These are phyloP conservation scores for Campylomormyrus tamandua DNA, from an alignment of 2,113 vertebrate species.

Conservation along the genomic window DNA sequence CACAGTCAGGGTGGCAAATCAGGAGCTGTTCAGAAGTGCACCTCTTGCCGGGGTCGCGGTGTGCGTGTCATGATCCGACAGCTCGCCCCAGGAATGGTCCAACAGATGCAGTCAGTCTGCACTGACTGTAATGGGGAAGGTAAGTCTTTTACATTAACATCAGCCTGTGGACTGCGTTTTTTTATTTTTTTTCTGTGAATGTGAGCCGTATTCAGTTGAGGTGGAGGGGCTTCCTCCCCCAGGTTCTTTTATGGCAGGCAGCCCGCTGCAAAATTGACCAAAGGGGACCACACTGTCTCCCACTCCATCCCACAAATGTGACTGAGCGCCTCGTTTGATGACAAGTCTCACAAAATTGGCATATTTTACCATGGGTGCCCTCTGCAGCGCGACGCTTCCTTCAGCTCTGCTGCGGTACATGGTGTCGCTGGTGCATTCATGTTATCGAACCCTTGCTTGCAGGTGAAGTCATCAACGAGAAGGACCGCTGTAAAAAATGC, in stretches of 20 bases:
- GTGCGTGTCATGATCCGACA: slow-evolving; percentile 96
- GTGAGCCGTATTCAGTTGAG: neutral
- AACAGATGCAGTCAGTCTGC: slow-evolving; percentile 98
- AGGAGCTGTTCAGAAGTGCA: slow-evolving; percentile 93
- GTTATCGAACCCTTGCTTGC: neutral
- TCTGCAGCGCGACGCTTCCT: neutral
- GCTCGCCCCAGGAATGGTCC: slow-evolving; percentile 96
- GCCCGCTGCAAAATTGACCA: neutral
- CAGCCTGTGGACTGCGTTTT: neutral
- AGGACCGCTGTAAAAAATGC: slow-evolving; percentile 98
- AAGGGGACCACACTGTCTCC: neutral
- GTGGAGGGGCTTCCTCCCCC: neutral
- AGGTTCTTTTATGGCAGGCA: neutral
- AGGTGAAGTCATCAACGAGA: slow-evolving; percentile 98
- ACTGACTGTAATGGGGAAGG: slow-evolving; percentile 96
- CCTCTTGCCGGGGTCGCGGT: slow-evolving; percentile 85
- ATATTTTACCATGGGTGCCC: neutral
- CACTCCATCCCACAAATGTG: neutral
- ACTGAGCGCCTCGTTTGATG: neutral
- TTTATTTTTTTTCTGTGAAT: neutral
- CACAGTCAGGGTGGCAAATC: slow-evolving; percentile 91
- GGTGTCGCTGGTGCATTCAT: neutral
- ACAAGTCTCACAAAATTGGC: neutral
- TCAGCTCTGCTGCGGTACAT: neutral
- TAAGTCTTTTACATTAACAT: slow-evolving; percentile 39